Percentiles rank a stretch among this genome's conserved stretches.
Evolutionary conservation across 2,797 vertebrate genomes (phyloP).

Genomic region (Mormyrus proboscirostris): DNA sequence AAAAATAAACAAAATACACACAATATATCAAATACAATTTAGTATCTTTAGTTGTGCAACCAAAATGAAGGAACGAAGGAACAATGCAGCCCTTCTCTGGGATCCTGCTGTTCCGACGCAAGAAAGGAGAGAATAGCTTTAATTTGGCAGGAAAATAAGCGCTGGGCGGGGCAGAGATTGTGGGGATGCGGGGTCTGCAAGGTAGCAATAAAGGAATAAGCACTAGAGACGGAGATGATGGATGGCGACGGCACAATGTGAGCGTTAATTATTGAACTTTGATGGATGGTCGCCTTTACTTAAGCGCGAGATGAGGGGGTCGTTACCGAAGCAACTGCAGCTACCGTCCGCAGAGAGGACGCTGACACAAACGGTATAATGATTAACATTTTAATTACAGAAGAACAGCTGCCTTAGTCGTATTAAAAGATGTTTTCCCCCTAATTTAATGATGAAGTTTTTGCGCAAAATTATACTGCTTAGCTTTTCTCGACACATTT

Average conservation of each 20-base stretch:
- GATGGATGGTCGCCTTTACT: constrained; percentile 66
- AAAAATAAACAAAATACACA: neutral
- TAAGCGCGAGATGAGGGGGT: constrained; percentile 49
- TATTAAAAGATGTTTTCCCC: neutral
- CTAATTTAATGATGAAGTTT: neutral
- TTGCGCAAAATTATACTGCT: neutral
- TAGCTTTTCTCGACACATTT: neutral
- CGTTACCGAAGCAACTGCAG: constrained; percentile 48
- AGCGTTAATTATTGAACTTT: constrained; percentile 71
- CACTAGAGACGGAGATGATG: constrained; percentile 48
- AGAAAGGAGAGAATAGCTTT: constrained; percentile 38
- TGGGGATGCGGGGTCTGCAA: neutral
- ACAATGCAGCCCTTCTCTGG: constrained; percentile 24
- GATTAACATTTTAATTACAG: neutral
- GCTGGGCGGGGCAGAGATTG: neutral
- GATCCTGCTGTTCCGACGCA: constrained; percentile 51
- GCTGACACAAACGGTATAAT: neutral
- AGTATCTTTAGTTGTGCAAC: neutral
- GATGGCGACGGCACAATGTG: constrained; percentile 60
- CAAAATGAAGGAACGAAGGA: constrained; percentile 3
- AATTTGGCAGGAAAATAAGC: neutral
- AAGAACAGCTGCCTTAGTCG: neutral
- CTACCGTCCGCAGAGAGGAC: neutral
- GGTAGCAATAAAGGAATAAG: constrained; percentile 29
- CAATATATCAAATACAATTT: neutral